Evolutionary conservation across 2,113 vertebrate genomes (phyloP).

Genomic region (Megaceryle torquata): DNA sequence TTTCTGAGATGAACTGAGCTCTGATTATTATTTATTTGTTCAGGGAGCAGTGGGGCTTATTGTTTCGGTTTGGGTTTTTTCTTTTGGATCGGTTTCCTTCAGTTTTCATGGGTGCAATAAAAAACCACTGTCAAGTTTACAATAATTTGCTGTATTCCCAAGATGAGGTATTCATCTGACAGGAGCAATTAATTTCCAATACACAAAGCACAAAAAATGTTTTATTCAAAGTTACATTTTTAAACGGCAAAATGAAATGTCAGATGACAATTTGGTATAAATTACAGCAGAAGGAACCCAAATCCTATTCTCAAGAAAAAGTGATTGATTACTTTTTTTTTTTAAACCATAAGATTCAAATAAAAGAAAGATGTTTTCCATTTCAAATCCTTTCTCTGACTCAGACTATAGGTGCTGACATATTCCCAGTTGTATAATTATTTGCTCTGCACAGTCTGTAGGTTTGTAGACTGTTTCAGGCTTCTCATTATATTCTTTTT

Average conservation of each 20-base stretch:
- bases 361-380: background rate
- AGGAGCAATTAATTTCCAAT: conserved; percentile 53
- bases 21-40: conserved; percentile 7
- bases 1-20: conserved; percentile 13
- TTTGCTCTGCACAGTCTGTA: background rate
- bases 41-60: background rate
- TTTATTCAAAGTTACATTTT: conserved; percentile 46
- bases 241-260: conserved; percentile 28
- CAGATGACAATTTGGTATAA: conserved; percentile 9
- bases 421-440: conserved; percentile 8
- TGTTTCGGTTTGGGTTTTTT: background rate
- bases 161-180: conserved; percentile 13
- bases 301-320: background rate
- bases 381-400: background rate
- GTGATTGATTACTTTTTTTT: background rate
- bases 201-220: background rate
- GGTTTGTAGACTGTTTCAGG: background rate
- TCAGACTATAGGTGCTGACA: background rate
- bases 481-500: background rate
- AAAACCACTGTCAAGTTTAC: background rate
- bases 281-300: background rate
- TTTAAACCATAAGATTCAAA: background rate
- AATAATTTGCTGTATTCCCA: background rate
- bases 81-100: background rate
- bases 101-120: background rate